A percentile compares a stretch with the other conserved stretches of the same genome.
phyloP scores from a whole-genome alignment of 2,113 vertebrate species.

The Chaetops frenatus region DNA sequence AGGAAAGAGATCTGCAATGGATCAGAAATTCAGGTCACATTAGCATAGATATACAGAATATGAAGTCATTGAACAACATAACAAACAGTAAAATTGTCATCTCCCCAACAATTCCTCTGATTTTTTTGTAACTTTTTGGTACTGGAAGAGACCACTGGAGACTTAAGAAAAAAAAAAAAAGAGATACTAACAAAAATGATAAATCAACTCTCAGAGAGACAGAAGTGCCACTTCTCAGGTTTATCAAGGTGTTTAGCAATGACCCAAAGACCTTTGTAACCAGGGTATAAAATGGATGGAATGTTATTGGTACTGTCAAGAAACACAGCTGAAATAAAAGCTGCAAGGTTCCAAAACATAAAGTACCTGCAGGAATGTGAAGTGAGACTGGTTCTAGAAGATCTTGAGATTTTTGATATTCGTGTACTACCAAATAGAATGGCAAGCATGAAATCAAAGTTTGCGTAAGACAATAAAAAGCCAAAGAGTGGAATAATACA shows the following conservation, averaged over 20 bases:
- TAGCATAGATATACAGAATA: neutral
- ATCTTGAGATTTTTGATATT: neutral
- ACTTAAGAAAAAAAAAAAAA: neutral
- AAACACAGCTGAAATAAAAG: neutral
- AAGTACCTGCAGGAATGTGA: neutral
- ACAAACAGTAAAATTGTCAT: neutral
- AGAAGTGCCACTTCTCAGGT: neutral
- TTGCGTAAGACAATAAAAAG: neutral
- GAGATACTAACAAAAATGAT: neutral
- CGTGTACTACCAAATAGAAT: neutral
- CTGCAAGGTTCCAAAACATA: neutral
- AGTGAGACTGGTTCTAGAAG: neutral
- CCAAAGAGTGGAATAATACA: neutral
- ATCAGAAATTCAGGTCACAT: slow-evolving; percentile 20
- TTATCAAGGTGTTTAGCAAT: neutral
- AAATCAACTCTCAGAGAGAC: neutral
- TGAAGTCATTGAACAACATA: neutral
- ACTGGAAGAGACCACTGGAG: neutral
- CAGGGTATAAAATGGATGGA: neutral
- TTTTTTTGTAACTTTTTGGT: neutral
- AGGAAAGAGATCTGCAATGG: neutral
- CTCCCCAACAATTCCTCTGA: neutral
- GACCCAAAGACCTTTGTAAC: neutral
- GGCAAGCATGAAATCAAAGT: neutral
- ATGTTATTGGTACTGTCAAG: neutral